A percentile compares a stretch with the other conserved stretches of the same genome.
Evolutionary conservation across 2,113 vertebrate species (phyloP).

Genomic region (Ivindomyrus marchei): DNA sequence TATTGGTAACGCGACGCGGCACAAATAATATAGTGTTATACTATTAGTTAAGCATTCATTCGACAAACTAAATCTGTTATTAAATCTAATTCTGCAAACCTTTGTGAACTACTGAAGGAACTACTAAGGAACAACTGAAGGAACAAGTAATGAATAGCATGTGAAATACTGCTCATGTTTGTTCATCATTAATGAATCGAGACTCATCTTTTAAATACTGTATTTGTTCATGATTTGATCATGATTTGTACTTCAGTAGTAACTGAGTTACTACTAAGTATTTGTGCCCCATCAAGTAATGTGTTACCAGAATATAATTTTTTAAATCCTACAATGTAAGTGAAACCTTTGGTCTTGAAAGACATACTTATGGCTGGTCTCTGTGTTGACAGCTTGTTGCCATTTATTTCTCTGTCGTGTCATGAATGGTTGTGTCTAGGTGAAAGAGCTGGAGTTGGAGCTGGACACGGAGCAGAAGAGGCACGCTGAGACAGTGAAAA

Average conservation of each 20-base stretch:
- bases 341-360: background rate
- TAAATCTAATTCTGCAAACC: background rate
- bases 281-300: background rate
- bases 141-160: background rate
- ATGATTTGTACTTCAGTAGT: background rate
- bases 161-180: background rate
- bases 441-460: conserved; percentile 66
- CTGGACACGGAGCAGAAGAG: conserved; percentile 66
- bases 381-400: background rate
- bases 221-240: background rate
- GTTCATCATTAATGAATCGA: background rate
- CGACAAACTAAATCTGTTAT: background rate
- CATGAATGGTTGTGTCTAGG: conserved; percentile 37
- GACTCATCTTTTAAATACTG: background rate
- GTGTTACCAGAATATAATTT: background rate
- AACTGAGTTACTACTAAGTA: background rate
- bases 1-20: background rate
- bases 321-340: background rate
- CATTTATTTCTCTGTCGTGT: background rate
- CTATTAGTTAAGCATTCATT: background rate
- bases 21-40: background rate
- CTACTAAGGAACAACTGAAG: background rate
- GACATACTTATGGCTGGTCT: background rate
- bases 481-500: conserved; percentile 63
- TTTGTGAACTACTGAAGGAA: background rate